phyloP scores from a whole-genome alignment of 23 tunicate genomes.

The Trididemnum nubilum region DNA sequence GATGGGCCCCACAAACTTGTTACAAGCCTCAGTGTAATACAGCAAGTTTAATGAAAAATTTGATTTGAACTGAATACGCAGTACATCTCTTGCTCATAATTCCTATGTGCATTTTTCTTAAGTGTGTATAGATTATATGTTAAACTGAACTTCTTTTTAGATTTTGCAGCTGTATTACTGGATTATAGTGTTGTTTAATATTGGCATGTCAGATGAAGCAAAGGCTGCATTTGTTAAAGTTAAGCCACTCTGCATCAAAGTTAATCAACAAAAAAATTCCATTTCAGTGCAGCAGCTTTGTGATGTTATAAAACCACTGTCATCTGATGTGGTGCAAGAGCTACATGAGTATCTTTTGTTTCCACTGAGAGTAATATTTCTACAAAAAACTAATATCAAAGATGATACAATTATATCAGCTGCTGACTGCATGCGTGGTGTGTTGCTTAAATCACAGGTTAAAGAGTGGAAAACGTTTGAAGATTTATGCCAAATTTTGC shows the following conservation, averaged over 20 bases:
- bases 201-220: conserved; percentile 8
- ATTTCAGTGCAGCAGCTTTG: conserved; percentile 32
- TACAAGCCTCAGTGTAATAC: no score
- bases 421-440: conserved; percentile 18
- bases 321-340: conserved; percentile 39
- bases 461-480: conserved; percentile 47
- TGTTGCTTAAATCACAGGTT: conserved; percentile 20
- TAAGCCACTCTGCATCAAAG: conserved; percentile 48
- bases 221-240: conserved; percentile 15
- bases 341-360: conserved; percentile 60
- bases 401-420: conserved; percentile 37
- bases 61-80: no score
- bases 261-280: conserved; percentile 1
- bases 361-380: conserved; percentile 55
- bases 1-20: no score
- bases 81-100: no score
- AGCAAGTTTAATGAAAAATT: no score
- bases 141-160: no score
- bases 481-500: conserved; percentile 35
- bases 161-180: no score
- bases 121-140: no score
- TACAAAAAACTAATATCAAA: not conserved
- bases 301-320: not conserved
- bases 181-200: no score
- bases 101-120: no score